Evolutionary conservation across 2,888 invertebrate species (phyloP).

Genomic region (Tiliacea aurago): DNA sequence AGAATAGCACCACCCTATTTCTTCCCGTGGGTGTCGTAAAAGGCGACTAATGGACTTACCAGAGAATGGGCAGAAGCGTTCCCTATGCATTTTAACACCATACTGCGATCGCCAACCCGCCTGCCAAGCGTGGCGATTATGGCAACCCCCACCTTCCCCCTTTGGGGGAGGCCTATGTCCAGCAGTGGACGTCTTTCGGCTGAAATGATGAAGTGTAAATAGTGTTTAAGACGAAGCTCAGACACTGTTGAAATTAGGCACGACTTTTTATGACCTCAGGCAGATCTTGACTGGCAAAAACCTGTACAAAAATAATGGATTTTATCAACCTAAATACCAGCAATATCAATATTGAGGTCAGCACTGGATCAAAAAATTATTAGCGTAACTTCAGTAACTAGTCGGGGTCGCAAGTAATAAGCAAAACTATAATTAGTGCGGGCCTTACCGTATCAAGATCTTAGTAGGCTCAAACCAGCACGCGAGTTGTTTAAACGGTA

Average conservation of each 20-base stretch:
- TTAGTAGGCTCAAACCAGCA: conserved; percentile 75
- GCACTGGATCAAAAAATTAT: conserved; percentile 61
- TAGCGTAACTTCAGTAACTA: conserved; percentile 64
- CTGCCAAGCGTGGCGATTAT: too few species aligned
- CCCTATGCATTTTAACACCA: too few species aligned
- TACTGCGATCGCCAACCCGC: too few species aligned
- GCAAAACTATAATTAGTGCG: conserved; percentile 86
- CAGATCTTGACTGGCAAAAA: neutral
- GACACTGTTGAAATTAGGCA: neutral
- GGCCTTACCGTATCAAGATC: conserved; percentile 84
- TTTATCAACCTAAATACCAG: conserved; percentile 1
- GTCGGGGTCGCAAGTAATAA: conserved; percentile 76
- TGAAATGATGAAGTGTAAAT: too few species aligned
- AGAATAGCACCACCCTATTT: too few species aligned
- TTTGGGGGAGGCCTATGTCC: too few species aligned
- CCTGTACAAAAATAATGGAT: neutral
- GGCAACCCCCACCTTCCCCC: too few species aligned
- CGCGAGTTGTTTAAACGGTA: conserved; percentile 82
- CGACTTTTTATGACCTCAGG: neutral
- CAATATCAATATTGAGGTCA: conserved; percentile 51
- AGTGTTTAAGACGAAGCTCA: neutral
- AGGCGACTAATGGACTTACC: too few species aligned
- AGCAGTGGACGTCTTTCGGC: too few species aligned
- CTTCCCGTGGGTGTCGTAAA: too few species aligned
- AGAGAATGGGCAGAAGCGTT: too few species aligned